Base-by-base conservation (phyloP, 2,797 vertebrate species). In the Ptychobarbus kaznakovi region DNA sequence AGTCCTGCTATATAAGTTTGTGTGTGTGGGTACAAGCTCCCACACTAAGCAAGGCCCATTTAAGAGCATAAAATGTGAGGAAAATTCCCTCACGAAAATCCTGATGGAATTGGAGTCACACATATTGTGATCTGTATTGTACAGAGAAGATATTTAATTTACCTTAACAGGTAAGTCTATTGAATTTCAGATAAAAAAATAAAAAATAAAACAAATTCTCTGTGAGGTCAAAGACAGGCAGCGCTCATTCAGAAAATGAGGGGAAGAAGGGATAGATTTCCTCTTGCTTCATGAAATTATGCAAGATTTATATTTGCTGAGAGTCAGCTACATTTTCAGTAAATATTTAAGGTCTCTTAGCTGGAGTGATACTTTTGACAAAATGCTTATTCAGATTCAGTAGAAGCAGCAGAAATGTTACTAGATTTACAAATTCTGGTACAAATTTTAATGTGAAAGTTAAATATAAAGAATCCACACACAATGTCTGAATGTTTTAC, bases 291-390 rank as follows among this genome's bases (percentile, higher is more conserved):
- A 81, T 82, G 68, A 88, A 81, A 79, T 79, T 86, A 90, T 91
- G 87, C 89, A 92, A 90, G 83, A 91, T 91, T 90, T 87, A 90
- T 88, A 87, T 89, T 91, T 85, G 70, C 85, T 79, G 83, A 87
- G 85, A 90, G 90, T 91, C 86, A 84, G 78, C 87, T 85, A 85
- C 76, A 86, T 84, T 87, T 88, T 76, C 81, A 40, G 85, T 89
- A 88, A 91, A 90, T 91, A 90, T 91, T 91, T 90, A 77, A 89
- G 90, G 72, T 84, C 68, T 81, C 20, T 82, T 72, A 86, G 78
- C 87, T 88, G 49, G 75, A 88, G 81, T 72, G 79, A 87, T 85
- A 77, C 77, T 70, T 87, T n/a, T 66, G 86, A 92, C 74, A 88
- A 90, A 88, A 86, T 87, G 86, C 81, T 84, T 56, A 74, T 82